phyloP scores from a whole-genome alignment of 2,888 invertebrate genomes.

The Dolichomitus sp. region DNA sequence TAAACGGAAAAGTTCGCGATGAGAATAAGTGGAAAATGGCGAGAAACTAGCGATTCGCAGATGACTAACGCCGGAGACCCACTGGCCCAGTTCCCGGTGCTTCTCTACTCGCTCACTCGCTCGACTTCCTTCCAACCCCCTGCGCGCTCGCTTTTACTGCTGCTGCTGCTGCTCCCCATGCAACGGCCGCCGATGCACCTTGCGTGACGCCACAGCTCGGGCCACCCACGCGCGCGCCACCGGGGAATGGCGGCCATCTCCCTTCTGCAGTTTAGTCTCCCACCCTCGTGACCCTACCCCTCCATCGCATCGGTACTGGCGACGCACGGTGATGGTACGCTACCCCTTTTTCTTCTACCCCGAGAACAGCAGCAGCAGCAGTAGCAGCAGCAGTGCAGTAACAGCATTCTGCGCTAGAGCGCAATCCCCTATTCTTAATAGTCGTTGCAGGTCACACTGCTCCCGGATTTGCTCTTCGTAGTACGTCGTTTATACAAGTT shows the following conservation, averaged over 20 bases:
- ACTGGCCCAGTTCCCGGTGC: slow-evolving; percentile 83
- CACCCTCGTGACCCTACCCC: slow-evolving; percentile 56
- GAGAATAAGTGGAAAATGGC: slow-evolving; percentile 21
- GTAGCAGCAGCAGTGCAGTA: slow-evolving; percentile 2
- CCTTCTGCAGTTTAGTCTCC: slow-evolving; percentile 71
- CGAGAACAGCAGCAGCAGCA: slow-evolving; percentile 8
- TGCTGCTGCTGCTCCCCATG: slow-evolving; percentile 25
- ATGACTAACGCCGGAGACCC: slow-evolving; percentile 83
- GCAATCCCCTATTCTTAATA: background rate
- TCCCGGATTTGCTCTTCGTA: too few relatives aligned
- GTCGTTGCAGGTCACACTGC: background rate
- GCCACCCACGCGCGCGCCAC: slow-evolving; percentile 73
- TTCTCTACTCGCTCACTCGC: slow-evolving; percentile 78
- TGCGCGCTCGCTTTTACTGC: slow-evolving; percentile 40
- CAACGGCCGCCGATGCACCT: slow-evolving; percentile 78
- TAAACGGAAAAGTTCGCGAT: slow-evolving; percentile 8
- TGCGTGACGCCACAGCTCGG: slow-evolving; percentile 80
- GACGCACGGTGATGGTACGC: slow-evolving; percentile 51
- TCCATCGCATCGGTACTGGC: slow-evolving; percentile 53
- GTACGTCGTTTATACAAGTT: too few relatives aligned
- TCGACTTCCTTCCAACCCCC: slow-evolving; percentile 67
- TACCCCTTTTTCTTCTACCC: slow-evolving; percentile 53
- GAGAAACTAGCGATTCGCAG: slow-evolving; percentile 79
- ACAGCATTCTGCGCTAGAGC: too few relatives aligned
- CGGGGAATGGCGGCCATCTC: slow-evolving; percentile 70